Evolutionary conservation across 2,888 invertebrate species (phyloP).

Genomic region (Polymixis lichenea): DNA sequence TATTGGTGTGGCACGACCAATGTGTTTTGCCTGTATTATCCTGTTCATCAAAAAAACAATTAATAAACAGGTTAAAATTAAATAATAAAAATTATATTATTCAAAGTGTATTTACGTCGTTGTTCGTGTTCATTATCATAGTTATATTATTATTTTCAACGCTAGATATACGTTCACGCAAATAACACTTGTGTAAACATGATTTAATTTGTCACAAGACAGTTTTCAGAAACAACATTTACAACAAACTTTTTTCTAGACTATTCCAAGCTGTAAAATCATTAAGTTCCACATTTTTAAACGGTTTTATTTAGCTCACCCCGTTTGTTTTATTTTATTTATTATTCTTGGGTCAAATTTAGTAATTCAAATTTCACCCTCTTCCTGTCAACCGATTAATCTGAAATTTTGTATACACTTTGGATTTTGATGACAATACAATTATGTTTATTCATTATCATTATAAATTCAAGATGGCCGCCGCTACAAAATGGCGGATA

Average conservation of each 20-base stretch:
- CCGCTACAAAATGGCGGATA: too few species aligned
- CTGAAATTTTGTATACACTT: too few species aligned
- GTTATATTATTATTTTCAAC: not conserved
- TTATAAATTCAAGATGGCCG: too few species aligned
- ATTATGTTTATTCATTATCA: too few species aligned
- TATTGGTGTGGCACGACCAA: not conserved
- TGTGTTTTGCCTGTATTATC: not conserved
- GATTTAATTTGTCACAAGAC: not conserved
- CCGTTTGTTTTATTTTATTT: too few species aligned
- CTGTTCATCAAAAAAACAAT: not conserved
- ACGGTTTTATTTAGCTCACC: too few species aligned
- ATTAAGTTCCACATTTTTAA: not conserved
- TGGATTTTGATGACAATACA: too few species aligned
- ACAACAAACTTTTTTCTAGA: not conserved
- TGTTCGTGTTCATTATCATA: not conserved
- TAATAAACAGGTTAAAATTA: not conserved
- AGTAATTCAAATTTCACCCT: too few species aligned
- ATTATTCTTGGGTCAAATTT: too few species aligned
- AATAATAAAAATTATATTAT: not conserved
- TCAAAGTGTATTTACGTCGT: not conserved
- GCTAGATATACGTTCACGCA: not conserved
- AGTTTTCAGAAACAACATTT: not conserved
- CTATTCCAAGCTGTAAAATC: not conserved
- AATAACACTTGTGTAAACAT: conserved; percentile 25
- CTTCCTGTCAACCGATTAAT: too few species aligned